These are phyloP conservation scores for Stegodyphus dumicola DNA, from an alignment of 1,140 invertebrate genomes.

Conservation along the genomic window DNA sequence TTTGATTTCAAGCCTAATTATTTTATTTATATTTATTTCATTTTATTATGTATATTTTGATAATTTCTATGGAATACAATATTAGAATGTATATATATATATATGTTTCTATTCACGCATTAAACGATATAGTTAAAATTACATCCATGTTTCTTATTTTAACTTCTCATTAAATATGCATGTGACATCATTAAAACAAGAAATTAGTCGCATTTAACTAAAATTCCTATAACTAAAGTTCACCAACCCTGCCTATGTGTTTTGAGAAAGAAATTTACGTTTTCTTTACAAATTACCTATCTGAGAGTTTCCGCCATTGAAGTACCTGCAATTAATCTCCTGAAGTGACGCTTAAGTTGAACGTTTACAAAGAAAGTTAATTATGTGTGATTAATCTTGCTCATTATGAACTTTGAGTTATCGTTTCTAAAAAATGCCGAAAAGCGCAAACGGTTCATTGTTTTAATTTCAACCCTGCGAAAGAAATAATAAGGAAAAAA, in stretches of 20 bases:
- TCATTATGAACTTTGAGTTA: slow-evolving; percentile 16
- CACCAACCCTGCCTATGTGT: neutral
- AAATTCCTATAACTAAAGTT: too few species aligned
- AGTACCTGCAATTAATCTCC: slow-evolving; percentile 18
- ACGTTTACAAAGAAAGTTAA: slow-evolving; percentile 14
- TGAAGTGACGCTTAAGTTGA: slow-evolving; percentile 1
- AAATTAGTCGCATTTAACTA: too few species aligned
- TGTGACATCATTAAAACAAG: too few species aligned
- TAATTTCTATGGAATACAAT: too few species aligned
- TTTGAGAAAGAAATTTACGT: neutral
- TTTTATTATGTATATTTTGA: too few species aligned
- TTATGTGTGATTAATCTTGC: slow-evolving; percentile 27
- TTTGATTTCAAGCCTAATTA: too few species aligned
- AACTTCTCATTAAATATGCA: too few species aligned
- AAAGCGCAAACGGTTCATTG: neutral
- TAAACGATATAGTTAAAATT: too few species aligned
- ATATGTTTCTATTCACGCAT: too few species aligned
- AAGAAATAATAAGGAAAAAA: neutral
- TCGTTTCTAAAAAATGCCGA: neutral
- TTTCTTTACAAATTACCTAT: neutral
- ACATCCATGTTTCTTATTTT: too few species aligned
- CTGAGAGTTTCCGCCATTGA: neutral
- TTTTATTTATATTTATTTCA: too few species aligned
- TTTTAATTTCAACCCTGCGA: neutral
- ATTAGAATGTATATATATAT: too few species aligned